These are phyloP conservation scores for Ormyrus rosae DNA, from an alignment of 2,888 invertebrate genomes.

Conservation along the genomic window DNA sequence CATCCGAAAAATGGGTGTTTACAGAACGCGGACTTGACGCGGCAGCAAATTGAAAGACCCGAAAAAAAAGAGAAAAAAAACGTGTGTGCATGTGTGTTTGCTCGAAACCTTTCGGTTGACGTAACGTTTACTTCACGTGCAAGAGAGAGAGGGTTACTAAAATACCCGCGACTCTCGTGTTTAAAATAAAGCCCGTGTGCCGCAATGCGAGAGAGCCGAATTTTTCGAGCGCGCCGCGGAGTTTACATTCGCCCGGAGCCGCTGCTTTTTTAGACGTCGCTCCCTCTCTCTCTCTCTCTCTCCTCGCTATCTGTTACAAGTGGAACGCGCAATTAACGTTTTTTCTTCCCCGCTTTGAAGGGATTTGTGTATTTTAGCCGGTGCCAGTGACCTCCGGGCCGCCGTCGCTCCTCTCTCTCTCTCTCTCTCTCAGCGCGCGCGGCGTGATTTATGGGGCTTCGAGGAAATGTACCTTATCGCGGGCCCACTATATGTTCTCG, in stretches of 20 bases:
- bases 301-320: neutral
- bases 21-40: neutral
- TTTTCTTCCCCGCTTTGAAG: too few relatives aligned
- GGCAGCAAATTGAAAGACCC: neutral
- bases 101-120: constrained; percentile 9
- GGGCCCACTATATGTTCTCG: too few relatives aligned
- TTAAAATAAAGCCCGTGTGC: neutral
- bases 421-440: too few relatives aligned
- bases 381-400: too few relatives aligned
- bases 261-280: neutral
- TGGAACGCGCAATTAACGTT: too few relatives aligned
- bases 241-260: neutral
- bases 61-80: constrained; percentile 32
- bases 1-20: too few relatives aligned
- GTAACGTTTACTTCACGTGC: constrained; percentile 27
- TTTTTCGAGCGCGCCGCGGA: neutral
- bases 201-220: neutral
- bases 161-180: constrained; percentile 20
- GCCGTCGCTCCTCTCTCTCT: too few relatives aligned
- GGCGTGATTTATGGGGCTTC: too few relatives aligned
- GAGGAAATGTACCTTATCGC: too few relatives aligned
- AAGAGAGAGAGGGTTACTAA: constrained; percentile 31
- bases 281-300: neutral
- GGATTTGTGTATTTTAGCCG: too few relatives aligned
- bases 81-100: constrained; percentile 2